These are phyloP conservation scores for Odocoileus virginianus DNA, from an alignment of 2,113 vertebrate species.

Conservation along the genomic window DNA sequence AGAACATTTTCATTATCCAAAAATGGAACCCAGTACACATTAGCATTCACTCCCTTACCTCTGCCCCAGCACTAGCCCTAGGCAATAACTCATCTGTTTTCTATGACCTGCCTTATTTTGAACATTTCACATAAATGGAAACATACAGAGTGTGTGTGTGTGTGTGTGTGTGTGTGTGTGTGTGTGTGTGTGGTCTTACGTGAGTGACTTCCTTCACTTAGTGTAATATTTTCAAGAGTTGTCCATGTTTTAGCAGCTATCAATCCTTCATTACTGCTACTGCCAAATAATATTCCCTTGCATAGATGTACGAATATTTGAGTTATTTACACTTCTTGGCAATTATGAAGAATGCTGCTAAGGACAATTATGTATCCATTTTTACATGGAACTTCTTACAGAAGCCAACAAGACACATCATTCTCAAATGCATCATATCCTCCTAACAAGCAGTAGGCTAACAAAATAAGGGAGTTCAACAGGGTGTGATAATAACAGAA, in stretches of 20 bases:
- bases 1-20: background rate
- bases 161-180: background rate
- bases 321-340: background rate
- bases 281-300: background rate
- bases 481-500: background rate
- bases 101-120: background rate
- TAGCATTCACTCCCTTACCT: background rate
- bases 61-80: background rate
- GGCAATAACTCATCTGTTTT: background rate
- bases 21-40: background rate
- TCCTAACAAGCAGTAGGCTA: background rate
- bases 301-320: background rate
- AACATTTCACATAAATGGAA: background rate
- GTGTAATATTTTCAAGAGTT: background rate
- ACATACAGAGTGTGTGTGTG: background rate
- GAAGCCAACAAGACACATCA: background rate
- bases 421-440: constrained; percentile 21
- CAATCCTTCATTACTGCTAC: background rate
- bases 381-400: background rate
- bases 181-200: background rate
- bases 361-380: background rate
- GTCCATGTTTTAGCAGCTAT: background rate
- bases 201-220: background rate
- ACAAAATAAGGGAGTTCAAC: background rate
- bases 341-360: background rate